Base-by-base conservation (phyloP, 1,140 invertebrate species). In the Philotrypesis tridentata region DNA sequence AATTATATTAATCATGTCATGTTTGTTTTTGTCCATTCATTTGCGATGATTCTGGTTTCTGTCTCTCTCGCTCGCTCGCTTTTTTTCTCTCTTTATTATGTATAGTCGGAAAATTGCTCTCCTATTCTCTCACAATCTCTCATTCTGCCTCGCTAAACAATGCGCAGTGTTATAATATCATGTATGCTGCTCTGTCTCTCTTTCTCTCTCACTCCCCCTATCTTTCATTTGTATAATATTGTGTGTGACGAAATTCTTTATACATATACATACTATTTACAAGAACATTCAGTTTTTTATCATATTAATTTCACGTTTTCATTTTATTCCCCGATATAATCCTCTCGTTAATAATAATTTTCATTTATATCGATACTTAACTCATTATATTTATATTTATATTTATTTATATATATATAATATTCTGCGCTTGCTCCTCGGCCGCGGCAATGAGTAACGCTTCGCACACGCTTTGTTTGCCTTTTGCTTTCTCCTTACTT, bases 261-360 rank as follows among this genome's bases (percentile, higher is more conserved):
- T 80, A 80, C 70, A 73, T 73, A 73, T 73, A 73, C 48, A 80
- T 80, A 80, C 55, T 80, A 80, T 80, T 80, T 80, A 80, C 79
- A 80, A 73, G 79, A 71, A 76, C 73, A 63, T 55, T 76, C 31
- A 77, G 43, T 61, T 70, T 79, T 71, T 79, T 71, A 2, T 78
- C 14, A 61, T 73, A 40, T 33, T 75, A 68, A 65, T 73, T 75
- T 68, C 23, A 37, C 43, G 65, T 25, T 27, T 75, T 78, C 4
- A 14, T 60, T 33, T 60, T 48, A 1, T 11, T 48, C 68, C 48
- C 7, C 14, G n/a, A n/a, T n/a, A n/a, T n/a, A n/a, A n/a, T n/a
- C 48, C 7, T 43, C 12, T 43, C 9, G 17, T 55, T 55, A 21
- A 55, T 55, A 29, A 55, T 73, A 73, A 73, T 73, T 55, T 55